These are phyloP conservation scores for Toxotes lorentzi DNA, from an alignment of 2,797 vertebrate species.

Conservation along the genomic window DNA sequence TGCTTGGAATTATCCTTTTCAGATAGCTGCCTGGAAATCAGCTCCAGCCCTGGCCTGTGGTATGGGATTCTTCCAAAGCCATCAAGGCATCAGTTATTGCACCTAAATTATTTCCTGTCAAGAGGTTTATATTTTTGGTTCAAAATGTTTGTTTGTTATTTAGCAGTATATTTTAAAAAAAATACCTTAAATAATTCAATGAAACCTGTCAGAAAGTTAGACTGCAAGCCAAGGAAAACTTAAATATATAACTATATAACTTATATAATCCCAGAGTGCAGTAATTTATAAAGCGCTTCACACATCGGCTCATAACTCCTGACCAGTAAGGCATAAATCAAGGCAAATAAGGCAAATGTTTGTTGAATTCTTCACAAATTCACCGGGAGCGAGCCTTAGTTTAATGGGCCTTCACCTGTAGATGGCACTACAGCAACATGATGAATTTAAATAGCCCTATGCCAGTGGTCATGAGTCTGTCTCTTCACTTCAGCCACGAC, in stretches of 20 bases:
- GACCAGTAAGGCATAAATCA: not conserved
- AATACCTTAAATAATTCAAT: not conserved
- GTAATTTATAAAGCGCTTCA: not conserved
- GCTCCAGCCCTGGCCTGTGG: constrained; percentile 96
- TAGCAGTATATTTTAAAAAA: not conserved
- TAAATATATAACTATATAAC: not conserved
- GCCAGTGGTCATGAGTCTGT: not conserved
- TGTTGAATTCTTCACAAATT: not conserved
- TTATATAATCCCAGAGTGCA: not conserved
- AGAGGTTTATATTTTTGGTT: no score
- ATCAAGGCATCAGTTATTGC: not conserved
- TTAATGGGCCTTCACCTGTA: not conserved
- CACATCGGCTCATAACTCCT: not conserved
- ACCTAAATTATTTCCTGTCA: not conserved
- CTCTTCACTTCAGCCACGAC: not conserved
- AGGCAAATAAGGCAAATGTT: no score
- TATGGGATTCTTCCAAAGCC: constrained; percentile 66
- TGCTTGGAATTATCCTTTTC: constrained; percentile 99
- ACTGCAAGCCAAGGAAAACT: not conserved
- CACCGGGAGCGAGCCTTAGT: not conserved
- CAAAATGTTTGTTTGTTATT: not conserved
- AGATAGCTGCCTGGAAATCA: constrained; percentile 95
- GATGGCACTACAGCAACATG: constrained; percentile 32
- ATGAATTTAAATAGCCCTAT: not conserved
- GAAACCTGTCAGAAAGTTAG: not conserved